These are phyloP conservation scores for Belgica antarctica DNA, from an alignment of 2,888 invertebrate species.

Conservation along the genomic window DNA sequence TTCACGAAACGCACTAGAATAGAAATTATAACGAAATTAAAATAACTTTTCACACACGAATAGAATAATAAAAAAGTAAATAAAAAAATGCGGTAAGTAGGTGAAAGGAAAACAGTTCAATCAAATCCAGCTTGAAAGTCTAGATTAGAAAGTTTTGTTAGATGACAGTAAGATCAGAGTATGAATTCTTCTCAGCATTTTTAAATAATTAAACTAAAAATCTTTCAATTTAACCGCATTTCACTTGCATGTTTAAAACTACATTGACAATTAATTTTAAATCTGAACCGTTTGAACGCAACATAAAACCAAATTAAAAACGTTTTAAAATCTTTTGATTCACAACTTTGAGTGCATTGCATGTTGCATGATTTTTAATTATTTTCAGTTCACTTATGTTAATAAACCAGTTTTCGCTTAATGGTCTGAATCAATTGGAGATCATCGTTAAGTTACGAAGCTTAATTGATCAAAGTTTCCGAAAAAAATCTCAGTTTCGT, in stretches of 20 bases:
- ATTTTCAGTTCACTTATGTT: not conserved
- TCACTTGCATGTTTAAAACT: too few species aligned
- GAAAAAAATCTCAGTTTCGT: too few species aligned
- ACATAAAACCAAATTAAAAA: not conserved
- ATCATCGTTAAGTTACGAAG: too few species aligned
- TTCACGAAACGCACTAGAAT: not conserved
- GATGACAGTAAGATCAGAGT: too few species aligned
- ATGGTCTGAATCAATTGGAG: not conserved
- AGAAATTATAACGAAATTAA: not conserved
- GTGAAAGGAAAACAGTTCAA: slow-evolving; percentile 15
- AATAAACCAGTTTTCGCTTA: not conserved
- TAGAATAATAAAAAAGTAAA: not conserved
- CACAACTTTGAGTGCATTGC: slow-evolving; percentile 47
- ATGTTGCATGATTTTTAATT: slow-evolving; percentile 26
- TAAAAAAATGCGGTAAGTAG: not conserved
- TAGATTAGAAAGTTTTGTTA: too few species aligned
- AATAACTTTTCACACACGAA: not conserved
- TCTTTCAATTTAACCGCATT: not conserved
- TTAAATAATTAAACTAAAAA: not conserved
- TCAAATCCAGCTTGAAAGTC: not conserved
- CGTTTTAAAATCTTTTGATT: not conserved
- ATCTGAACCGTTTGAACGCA: not conserved
- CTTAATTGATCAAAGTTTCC: too few species aligned
- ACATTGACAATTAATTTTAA: not conserved
- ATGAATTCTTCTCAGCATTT: too few species aligned